Evolutionary conservation across 2,113 vertebrate species (phyloP).

Genomic region (Nesogale talazaci): DNA sequence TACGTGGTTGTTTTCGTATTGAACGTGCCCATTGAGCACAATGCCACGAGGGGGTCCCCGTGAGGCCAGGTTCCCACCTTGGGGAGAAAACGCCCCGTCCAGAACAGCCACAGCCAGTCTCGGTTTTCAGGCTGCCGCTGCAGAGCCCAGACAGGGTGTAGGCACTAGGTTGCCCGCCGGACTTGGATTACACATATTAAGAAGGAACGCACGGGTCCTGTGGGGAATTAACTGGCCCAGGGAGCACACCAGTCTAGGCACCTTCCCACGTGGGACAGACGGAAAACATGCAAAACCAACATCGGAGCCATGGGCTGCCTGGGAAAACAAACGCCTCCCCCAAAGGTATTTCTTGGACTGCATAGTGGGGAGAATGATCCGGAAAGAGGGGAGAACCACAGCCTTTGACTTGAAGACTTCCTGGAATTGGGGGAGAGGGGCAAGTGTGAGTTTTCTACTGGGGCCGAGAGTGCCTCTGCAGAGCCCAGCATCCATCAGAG

Average conservation of each 20-base stretch:
- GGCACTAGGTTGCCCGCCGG: background rate
- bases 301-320: constrained; percentile 28
- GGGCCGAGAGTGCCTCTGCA: background rate
- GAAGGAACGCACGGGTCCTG: background rate
- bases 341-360: constrained; percentile 47
- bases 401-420: background rate
- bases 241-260: constrained; percentile 2
- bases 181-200: background rate
- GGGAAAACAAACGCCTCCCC: constrained; percentile 41
- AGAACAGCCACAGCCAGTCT: too few relatives aligned
- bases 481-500: background rate
- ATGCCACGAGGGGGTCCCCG: background rate
- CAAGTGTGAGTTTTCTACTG: background rate
- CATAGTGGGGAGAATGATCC: background rate
- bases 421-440: background rate
- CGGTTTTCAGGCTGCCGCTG: background rate
- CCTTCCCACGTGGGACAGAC: constrained; percentile 15
- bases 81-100: background rate
- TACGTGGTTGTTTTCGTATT: background rate
- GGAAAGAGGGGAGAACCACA: constrained; percentile 6
- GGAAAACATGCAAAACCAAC: constrained; percentile 55
- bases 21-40: background rate
- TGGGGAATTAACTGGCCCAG: constrained; percentile 48
- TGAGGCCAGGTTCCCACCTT: background rate
- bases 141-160: background rate